Conservation (phyloP, 2,888 invertebrate genomes). For the Epistrophella euchroma region DNA sequence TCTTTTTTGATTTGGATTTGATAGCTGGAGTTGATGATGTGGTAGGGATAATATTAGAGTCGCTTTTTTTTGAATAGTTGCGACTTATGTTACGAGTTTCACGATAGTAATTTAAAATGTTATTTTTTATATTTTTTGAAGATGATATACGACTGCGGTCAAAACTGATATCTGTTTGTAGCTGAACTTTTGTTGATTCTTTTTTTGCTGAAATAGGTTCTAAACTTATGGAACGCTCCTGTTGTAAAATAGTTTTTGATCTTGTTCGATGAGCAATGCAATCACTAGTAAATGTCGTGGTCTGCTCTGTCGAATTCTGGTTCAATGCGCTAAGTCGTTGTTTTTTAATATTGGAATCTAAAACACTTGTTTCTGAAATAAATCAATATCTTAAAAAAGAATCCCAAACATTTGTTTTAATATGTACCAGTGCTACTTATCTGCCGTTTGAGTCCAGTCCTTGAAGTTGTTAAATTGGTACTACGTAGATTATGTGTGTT, state of each 20-base stretch:
- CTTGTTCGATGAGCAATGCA: constrained; percentile 83
- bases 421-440: constrained; percentile 55
- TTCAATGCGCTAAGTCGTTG: constrained; percentile 76
- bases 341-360: constrained; percentile 80
- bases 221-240: constrained; percentile 61
- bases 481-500: constrained; percentile 47
- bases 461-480: constrained; percentile 8
- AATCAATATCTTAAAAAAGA: not conserved
- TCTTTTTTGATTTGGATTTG: constrained; percentile 19
- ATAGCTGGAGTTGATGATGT: constrained; percentile 59
- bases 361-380: constrained; percentile 78
- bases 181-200: not conserved
- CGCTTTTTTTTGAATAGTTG: constrained; percentile 73
- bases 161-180: constrained; percentile 50
- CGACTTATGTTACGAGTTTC: constrained; percentile 82
- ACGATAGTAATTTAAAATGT: constrained; percentile 83
- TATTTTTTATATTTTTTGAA: constrained; percentile 77
- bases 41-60: constrained; percentile 32
- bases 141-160: constrained; percentile 22
- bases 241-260: constrained; percentile 81
- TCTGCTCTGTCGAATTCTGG: not conserved
- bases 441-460: constrained; percentile 30
- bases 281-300: constrained; percentile 77
- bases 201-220: not conserved
- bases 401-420: not conserved